Conservation (phyloP, 1,140 invertebrate genomes). For the Steinernema feltiae region DNA sequence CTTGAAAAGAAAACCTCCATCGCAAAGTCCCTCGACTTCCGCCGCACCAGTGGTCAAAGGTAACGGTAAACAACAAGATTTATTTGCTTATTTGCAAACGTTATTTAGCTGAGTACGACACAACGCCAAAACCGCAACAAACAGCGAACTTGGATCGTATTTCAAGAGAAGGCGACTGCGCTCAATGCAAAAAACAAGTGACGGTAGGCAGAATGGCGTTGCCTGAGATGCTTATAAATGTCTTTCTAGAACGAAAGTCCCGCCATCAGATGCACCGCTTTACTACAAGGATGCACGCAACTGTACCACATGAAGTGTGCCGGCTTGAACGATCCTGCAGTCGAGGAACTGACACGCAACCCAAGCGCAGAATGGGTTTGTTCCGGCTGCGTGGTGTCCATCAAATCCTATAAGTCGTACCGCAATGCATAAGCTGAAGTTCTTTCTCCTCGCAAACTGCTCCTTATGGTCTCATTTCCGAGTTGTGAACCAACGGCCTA, state of each 20-base stretch:
- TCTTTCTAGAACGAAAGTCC: background rate
- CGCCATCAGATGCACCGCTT: background rate
- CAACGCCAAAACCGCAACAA: background rate
- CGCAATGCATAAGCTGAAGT: background rate
- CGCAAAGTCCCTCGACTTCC: background rate
- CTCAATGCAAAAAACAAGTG: background rate
- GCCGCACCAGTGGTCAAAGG: background rate
- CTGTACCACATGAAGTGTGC: constrained; percentile 5
- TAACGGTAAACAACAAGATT: background rate
- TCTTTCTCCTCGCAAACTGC: background rate
- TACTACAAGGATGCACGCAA: background rate
- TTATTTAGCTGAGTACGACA: background rate
- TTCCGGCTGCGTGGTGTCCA: background rate
- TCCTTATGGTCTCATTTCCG: constrained; percentile 11
- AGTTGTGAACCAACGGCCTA: background rate
- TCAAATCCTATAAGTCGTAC: background rate
- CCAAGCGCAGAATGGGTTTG: constrained; percentile 2
- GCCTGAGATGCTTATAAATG: background rate
- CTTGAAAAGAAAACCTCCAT: background rate
- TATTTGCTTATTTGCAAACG: background rate
- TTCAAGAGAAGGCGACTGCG: background rate
- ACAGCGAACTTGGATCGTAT: background rate
- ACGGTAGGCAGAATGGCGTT: background rate
- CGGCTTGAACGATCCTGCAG: background rate
- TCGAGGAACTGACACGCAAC: constrained; percentile 7